Percentiles rank a stretch among this genome's conserved stretches.
These are phyloP conservation scores for Metopia argyrocephala DNA, from an alignment of 2,888 invertebrate genomes.

Conservation along the genomic window DNA sequence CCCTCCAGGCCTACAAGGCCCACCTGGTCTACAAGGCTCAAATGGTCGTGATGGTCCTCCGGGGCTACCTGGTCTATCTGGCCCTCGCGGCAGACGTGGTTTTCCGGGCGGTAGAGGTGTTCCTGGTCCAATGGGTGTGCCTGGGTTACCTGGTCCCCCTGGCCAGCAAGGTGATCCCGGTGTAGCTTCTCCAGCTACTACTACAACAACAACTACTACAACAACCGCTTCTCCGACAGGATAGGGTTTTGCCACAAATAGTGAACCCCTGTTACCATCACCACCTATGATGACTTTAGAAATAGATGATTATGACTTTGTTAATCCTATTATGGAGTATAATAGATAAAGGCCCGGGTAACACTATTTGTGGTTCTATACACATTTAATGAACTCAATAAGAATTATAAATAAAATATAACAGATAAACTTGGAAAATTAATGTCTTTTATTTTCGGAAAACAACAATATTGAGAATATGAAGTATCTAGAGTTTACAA, in stretches of 20 bases:
- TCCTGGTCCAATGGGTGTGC: conserved; percentile 53
- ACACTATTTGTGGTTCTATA: conserved; percentile 18
- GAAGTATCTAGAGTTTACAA: neutral
- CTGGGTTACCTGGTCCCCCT: conserved; percentile 32
- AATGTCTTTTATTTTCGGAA: neutral
- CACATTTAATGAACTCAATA: neutral
- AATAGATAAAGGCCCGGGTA: neutral
- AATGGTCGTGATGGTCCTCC: conserved; percentile 52
- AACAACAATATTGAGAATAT: neutral
- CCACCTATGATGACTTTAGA: conserved; percentile 7
- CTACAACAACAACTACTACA: conserved; percentile 22
- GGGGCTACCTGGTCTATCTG: conserved; percentile 51
- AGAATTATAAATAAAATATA: neutral
- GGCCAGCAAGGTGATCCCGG: conserved; percentile 53
- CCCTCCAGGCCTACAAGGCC: conserved; percentile 53
- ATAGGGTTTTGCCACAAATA: conserved; percentile 47
- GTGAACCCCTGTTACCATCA: neutral
- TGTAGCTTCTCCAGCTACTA: conserved; percentile 39
- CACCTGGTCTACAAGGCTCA: conserved; percentile 50
- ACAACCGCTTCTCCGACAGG: too few relatives aligned
- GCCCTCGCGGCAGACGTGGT: conserved; percentile 63
- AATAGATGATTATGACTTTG: conserved; percentile 22
- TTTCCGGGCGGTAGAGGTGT: conserved; percentile 56
- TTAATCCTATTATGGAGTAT: neutral
- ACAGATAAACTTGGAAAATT: neutral